Evolutionary conservation across 2,888 invertebrate genomes (phyloP).

Genomic region (Philaethria dido): DNA sequence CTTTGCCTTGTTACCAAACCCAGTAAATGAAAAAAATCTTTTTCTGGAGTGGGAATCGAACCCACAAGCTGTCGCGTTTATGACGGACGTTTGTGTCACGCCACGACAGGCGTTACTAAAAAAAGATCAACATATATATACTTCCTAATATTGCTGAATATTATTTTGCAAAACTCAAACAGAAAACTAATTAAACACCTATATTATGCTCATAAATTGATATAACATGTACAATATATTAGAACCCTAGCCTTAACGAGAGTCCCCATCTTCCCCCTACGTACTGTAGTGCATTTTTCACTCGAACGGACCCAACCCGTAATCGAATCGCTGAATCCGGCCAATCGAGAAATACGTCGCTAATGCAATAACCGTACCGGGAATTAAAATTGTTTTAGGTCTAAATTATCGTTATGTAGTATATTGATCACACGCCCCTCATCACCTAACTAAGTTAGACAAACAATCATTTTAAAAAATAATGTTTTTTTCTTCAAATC

Average conservation of each 20-base stretch:
- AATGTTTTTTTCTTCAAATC: not conserved
- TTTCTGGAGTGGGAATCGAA: too few relatives aligned
- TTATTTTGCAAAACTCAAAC: not conserved
- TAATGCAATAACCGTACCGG: conserved; percentile 61
- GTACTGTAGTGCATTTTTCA: conserved; percentile 54
- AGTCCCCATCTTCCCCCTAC: conserved; percentile 41
- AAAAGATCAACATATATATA: not conserved
- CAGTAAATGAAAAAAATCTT: too few relatives aligned
- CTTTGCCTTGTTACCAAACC: too few relatives aligned
- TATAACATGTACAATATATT: not conserved
- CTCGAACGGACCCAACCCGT: conserved; percentile 49
- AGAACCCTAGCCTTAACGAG: conserved; percentile 28
- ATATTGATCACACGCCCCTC: conserved; percentile 11
- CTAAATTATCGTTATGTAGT: conserved; percentile 34
- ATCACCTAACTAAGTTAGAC: not conserved
- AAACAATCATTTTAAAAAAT: not conserved
- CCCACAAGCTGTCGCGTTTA: too few relatives aligned
- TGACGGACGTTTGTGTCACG: too few relatives aligned
- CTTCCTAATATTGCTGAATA: not conserved
- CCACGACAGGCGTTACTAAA: too few relatives aligned
- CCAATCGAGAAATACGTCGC: conserved; percentile 75
- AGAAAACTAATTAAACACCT: conserved; percentile 8
- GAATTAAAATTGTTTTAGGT: conserved; percentile 39
- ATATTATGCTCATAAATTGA: conserved; percentile 4
- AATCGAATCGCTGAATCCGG: conserved; percentile 63